Evolutionary conservation across 2,797 vertebrate species (phyloP).

Genomic region (Mormyrops boulengeri): DNA sequence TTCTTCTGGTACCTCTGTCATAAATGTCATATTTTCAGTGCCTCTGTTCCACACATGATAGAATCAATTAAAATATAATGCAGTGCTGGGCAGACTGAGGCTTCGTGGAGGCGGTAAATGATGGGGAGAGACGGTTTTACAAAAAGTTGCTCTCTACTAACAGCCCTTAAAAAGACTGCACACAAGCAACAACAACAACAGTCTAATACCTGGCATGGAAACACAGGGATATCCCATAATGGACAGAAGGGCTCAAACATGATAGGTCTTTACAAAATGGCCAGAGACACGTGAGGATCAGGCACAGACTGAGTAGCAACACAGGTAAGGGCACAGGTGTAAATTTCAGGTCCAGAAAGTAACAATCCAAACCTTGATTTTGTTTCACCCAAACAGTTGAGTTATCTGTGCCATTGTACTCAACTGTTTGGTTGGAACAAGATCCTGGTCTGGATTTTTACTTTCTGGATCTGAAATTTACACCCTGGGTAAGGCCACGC

Average conservation of each 20-base stretch:
- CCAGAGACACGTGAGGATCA: not conserved
- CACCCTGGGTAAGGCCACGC: not conserved
- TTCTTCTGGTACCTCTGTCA: not conserved
- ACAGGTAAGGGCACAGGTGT: not conserved
- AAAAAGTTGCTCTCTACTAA: not conserved
- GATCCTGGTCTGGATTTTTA: not conserved
- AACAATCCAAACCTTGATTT: not conserved
- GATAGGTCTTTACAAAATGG: not conserved
- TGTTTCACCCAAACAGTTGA: not conserved
- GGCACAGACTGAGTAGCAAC: not conserved
- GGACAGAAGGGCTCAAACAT: not conserved
- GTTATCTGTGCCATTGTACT: not conserved
- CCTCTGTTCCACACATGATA: not conserved
- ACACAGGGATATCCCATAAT: not conserved
- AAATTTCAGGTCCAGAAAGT: not conserved
- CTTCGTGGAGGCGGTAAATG: not conserved
- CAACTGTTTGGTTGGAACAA: not conserved
- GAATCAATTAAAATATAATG: conserved; percentile 5
- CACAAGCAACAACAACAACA: not conserved
- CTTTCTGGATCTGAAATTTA: not conserved
- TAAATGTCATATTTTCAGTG: not conserved
- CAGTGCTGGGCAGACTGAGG: not conserved
- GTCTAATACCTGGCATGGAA: not conserved
- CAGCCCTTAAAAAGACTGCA: not conserved
- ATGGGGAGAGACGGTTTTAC: not conserved